Conservation (phyloP, 2,797 vertebrate genomes). For the Salmo trutta region DNA sequence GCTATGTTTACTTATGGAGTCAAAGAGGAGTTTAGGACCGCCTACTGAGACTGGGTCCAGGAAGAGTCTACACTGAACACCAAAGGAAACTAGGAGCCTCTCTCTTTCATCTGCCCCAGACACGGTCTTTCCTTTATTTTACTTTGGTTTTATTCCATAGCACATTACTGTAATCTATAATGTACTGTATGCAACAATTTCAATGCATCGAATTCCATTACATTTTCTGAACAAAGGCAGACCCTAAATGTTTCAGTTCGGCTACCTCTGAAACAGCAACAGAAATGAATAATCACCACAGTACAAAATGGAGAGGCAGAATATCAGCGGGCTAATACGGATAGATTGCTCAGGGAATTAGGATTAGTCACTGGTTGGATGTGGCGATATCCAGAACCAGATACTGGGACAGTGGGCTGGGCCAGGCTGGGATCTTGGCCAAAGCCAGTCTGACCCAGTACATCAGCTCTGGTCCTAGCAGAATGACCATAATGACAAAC, state of each 20-base stretch:
- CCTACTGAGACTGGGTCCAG: background rate
- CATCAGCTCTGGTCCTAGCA: slow-evolving; percentile 31
- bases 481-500: slow-evolving; percentile 42
- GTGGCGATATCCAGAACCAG: slow-evolving; percentile 24
- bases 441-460: slow-evolving; percentile 41
- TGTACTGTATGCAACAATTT: background rate
- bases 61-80: background rate
- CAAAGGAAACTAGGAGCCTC: background rate
- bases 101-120: too few species aligned
- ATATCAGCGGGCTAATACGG: background rate
- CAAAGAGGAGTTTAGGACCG: slow-evolving; percentile 7
- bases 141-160: too few species aligned
- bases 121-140: too few species aligned
- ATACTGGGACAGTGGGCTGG: slow-evolving; percentile 23
- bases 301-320: slow-evolving; percentile 9
- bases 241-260: background rate
- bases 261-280: background rate
- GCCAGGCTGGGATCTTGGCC: slow-evolving; percentile 36
- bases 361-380: slow-evolving; percentile 27
- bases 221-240: background rate
- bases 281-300: slow-evolving; percentile 10
- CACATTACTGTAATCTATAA: background rate
- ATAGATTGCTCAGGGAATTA: slow-evolving; percentile 16
- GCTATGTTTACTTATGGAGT: slow-evolving; percentile 22
- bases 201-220: background rate